Evolutionary conservation across 2,797 vertebrate genomes (phyloP), one percentile per base, ranked within the genome.

Genomic region (Centropyge bicolor): DNA sequence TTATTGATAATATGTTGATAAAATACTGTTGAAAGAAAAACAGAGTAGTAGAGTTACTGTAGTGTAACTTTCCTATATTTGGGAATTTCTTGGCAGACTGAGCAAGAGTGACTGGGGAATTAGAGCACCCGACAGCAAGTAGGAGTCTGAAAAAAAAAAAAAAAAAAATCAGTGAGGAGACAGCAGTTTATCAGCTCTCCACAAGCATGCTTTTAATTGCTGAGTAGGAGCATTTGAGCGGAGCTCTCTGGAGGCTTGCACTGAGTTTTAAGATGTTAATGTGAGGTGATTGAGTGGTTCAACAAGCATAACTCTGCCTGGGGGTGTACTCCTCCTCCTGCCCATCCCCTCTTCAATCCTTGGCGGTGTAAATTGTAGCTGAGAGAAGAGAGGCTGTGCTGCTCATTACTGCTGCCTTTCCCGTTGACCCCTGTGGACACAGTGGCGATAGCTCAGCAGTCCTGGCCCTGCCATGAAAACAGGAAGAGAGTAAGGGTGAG

Each of bases 261-360:
- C 62, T 24, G 62, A 81, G 72, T 88, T 91, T 91, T 74, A 78
- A 80, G 87, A 90, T 90, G 86, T 86, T 94, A 94, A 94, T 93
- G 73, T 83, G 86, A 73, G 79, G 83, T 91, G 91, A 94, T 90
- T 87, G 91, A 93, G 88, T 83, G 88, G 78, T 88, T 92, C 88
- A 86, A 91, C 91, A 80, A 92, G 89, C 88, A 86, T 88, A 86
- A 91, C 89, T 89, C 78, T 85, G 91, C 92, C 90, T 66, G 49
- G 19, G 86, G 92, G 84, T 66, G 45, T 85, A 85, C 62, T 90
- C 78, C 74, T 84, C 81, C 77, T 72, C 69, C 64, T 10, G 2
- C 61, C 68, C 75, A 24, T 55, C 43, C 61, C 63, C 36, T 55
- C 63, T 54, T 57, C 76, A 68, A 66, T 63, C 86, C 91, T 90